phyloP scores from a whole-genome alignment of 2,888 invertebrate genomes.

The Athalia circularis region DNA sequence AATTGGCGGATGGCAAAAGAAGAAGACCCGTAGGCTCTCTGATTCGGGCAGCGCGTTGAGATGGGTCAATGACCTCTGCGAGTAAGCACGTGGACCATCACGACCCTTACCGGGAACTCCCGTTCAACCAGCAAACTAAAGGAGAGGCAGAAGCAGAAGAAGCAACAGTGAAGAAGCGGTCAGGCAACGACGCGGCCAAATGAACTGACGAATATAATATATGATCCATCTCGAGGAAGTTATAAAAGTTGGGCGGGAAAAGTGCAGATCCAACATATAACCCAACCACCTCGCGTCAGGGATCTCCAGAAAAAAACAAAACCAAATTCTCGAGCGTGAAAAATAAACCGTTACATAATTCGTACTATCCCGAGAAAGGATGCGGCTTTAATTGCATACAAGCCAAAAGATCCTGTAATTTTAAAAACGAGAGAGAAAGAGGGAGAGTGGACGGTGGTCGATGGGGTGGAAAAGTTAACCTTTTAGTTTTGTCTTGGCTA shows the following conservation, averaged over 20 bases:
- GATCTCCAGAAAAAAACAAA: neutral
- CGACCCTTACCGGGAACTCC: conserved; percentile 43
- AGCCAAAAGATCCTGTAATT: neutral
- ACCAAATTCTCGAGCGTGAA: neutral
- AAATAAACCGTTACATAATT: neutral
- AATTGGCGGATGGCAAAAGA: conserved; percentile 25
- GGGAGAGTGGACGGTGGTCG: no score
- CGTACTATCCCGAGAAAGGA: neutral
- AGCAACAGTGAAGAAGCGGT: conserved; percentile 4
- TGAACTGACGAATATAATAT: conserved; percentile 30
- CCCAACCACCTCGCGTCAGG: neutral
- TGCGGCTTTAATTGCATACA: no score
- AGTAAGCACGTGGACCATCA: conserved; percentile 41
- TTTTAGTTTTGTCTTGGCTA: no score
- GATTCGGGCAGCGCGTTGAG: conserved; percentile 20
- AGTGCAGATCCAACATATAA: neutral
- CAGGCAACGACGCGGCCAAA: conserved; percentile 27
- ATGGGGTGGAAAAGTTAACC: no score
- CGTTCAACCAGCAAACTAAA: conserved; percentile 32
- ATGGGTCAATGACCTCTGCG: conserved; percentile 39
- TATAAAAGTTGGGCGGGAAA: conserved; percentile 27
- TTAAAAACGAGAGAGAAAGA: no score
- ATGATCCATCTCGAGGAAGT: conserved; percentile 4
- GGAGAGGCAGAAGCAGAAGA: neutral
- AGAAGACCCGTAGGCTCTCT: conserved; percentile 18